phyloP scores from a whole-genome alignment of 2,888 invertebrate genomes.

The Drosophila neotestacea region DNA sequence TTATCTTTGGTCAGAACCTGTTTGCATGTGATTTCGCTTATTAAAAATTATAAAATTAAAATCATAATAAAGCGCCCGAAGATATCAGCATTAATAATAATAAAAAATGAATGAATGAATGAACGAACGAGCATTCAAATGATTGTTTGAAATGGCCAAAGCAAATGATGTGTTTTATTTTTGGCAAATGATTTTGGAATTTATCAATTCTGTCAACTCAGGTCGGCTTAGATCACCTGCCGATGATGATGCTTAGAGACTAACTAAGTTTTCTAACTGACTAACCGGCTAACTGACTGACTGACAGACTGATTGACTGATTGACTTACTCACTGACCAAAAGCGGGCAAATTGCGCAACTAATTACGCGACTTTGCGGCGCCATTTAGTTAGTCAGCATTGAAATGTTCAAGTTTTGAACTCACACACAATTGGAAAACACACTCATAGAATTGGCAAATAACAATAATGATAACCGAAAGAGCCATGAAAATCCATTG shows the following conservation, averaged over 20 bases:
- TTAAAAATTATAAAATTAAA: constrained; percentile 30
- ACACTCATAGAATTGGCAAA: constrained; percentile 2
- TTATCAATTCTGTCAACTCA: constrained; percentile 39
- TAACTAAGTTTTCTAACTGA: constrained; percentile 17
- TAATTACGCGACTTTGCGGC: constrained; percentile 69
- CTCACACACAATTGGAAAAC: constrained; percentile 22
- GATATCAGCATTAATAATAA: constrained; percentile 36
- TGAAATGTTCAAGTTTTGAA: constrained; percentile 34
- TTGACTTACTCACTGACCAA: constrained; percentile 39
- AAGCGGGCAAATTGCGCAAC: constrained; percentile 66
- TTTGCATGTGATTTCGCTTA: constrained; percentile 39
- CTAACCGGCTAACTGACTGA: constrained; percentile 16
- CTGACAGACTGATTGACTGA: constrained; percentile 16
- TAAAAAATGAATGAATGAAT: constrained; percentile 21
- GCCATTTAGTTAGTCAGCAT: constrained; percentile 63
- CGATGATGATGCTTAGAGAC: constrained; percentile 13
- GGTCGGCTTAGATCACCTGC: constrained; percentile 66
- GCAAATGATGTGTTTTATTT: constrained; percentile 49
- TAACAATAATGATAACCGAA: constrained; percentile 49
- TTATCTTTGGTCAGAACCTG: constrained; percentile 47
- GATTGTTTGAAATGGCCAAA: constrained; percentile 16
- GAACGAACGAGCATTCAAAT: constrained; percentile 22
- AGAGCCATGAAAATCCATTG: constrained; percentile 39
- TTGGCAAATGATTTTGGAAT: constrained; percentile 53
- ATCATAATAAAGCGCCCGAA: constrained; percentile 25